phyloP scores from a whole-genome alignment of 2,797 vertebrate species.

The Lepilemur septentrionalis region DNA sequence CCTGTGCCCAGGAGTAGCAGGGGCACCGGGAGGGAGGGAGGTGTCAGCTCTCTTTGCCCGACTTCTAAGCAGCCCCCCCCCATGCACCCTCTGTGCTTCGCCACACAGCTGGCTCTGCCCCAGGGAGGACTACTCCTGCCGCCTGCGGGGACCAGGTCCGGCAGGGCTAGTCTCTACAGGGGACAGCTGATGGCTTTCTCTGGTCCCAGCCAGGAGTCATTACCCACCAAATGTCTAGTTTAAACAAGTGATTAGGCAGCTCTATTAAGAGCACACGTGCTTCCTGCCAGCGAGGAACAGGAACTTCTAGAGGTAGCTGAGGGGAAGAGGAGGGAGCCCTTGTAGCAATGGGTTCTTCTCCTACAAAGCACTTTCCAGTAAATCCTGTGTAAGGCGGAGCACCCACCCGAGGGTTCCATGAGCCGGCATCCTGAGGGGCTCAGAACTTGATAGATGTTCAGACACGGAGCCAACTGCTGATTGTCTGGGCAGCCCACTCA shows the following conservation, averaged over 20 bases:
- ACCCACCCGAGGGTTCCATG: accelerated
- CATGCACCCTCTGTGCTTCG: background rate
- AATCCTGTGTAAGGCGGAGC: background rate
- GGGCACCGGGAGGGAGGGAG: background rate
- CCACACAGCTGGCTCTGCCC: background rate
- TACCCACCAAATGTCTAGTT: slow-evolving; percentile 63
- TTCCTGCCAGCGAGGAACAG: slow-evolving; percentile 17
- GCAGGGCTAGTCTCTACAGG: slow-evolving; percentile 21
- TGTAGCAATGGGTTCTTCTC: accelerated
- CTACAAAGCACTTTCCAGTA: background rate
- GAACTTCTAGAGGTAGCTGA: background rate
- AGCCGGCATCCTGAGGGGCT: background rate
- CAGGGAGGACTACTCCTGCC: background rate
- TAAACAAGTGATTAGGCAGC: slow-evolving; percentile 72
- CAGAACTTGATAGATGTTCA: background rate
- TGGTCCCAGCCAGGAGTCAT: slow-evolving; percentile 72
- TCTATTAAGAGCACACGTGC: background rate
- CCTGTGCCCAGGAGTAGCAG: background rate
- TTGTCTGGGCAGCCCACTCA: background rate
- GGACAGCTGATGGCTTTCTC: slow-evolving; percentile 60
- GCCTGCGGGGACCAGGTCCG: background rate
- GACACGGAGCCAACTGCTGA: background rate
- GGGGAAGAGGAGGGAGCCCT: too few species aligned
- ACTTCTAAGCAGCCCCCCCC: background rate
- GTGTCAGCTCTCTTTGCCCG: background rate